These are phyloP conservation scores for Hirtodrosophila alboralis DNA, from an alignment of 2,888 invertebrate species.

Conservation along the genomic window DNA sequence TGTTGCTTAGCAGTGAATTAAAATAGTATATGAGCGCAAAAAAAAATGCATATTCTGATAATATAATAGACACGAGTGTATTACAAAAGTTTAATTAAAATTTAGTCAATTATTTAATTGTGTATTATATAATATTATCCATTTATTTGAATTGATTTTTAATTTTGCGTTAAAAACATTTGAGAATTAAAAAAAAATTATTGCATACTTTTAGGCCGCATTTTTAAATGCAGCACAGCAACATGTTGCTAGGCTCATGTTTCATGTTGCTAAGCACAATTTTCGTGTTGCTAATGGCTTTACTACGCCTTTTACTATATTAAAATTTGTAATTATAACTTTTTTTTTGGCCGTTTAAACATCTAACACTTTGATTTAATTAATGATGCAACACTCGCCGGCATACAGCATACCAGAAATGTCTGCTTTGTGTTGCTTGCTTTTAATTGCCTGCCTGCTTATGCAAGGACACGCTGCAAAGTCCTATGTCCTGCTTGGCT, in stretches of 20 bases:
- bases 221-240: background rate
- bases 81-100: too few relatives aligned
- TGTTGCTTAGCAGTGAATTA: too few relatives aligned
- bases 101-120: too few relatives aligned
- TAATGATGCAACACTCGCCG: conserved; percentile 54
- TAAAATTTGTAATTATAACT: background rate
- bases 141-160: too few relatives aligned
- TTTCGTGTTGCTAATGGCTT: conserved; percentile 6
- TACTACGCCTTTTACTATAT: background rate
- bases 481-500: too few relatives aligned
- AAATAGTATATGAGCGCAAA: too few relatives aligned
- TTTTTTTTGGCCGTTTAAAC: conserved; percentile 12
- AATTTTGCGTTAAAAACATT: too few relatives aligned
- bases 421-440: conserved; percentile 40
- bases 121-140: too few relatives aligned
- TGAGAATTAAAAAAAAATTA: background rate
- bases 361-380: conserved; percentile 36
- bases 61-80: too few relatives aligned
- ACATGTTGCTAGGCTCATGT: conserved; percentile 17
- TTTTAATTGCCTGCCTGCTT: conserved; percentile 72
- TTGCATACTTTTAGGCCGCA: conserved; percentile 34
- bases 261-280: conserved; percentile 7
- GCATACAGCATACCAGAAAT: conserved; percentile 18
- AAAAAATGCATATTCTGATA: too few relatives aligned
- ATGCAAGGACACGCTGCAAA: conserved; percentile 70